Evolutionary conservation across 92 coral and sea anemone genomes (phyloP), one percentile per base, ranked within the genome.

Genomic region (Isaurus tuberculatus): DNA sequence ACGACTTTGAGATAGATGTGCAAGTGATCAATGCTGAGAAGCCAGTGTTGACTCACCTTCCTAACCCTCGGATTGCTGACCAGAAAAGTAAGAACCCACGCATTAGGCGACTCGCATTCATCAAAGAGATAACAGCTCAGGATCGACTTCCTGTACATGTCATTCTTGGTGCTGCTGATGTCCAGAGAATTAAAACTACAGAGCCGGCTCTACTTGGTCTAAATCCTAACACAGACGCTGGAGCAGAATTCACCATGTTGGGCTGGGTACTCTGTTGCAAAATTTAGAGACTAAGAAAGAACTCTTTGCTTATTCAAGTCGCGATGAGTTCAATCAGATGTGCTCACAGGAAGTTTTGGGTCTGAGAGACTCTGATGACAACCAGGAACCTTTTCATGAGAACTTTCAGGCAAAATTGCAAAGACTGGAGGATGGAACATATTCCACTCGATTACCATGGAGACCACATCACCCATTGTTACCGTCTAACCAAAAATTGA

Each of bases 301-400:
- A 36, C 90, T 90, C 86, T 81, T 92, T 53, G 37, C 87, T 3
- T 86, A 55, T 44, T 51, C 91, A 4, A 83, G 88, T 3, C 86
- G 70, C 13, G 80, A 83, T 23, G 90, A 93, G 66, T 86, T 90
- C 78, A 87, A 90, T 31, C 83, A 84, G 72, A 36, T 93, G 85
- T 90, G 90, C 79, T 86, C 94, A 0, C 84, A 77, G 30, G 94
- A 93, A 66, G 94, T 86, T 13, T 70, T 93, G 15, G 97, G 97
- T 20, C 88, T 90, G 20, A 22, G 72, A 7, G 96, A n/a, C n/a
- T n/a, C n/a, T n/a, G n/a, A n/a, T n/a, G n/a, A n/a, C n/a, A n/a
- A n/a, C n/a, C n/a, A n/a, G n/a, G n/a, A n/a, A n/a, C n/a, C n/a
- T n/a, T n/a, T n/a, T n/a, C n/a, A n/a, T n/a, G n/a, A n/a, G n/a